These are phyloP conservation scores for Eulimnadia texana DNA, from an alignment of 1,140 invertebrate genomes.

Conservation along the genomic window DNA sequence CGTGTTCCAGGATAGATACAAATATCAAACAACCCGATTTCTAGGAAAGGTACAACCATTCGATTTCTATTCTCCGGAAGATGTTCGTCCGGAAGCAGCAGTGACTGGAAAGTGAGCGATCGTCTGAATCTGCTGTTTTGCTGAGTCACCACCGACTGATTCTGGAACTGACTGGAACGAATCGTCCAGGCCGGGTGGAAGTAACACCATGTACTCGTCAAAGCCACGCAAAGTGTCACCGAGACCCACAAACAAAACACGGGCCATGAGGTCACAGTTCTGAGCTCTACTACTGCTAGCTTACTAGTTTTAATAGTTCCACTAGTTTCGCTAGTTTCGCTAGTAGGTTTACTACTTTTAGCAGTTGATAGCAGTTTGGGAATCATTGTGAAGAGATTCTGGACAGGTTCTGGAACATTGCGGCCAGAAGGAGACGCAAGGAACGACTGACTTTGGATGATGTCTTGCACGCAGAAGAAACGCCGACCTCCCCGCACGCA, in stretches of 20 bases:
- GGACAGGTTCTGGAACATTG: not conserved
- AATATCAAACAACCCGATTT: constrained; percentile 6
- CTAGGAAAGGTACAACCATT: not conserved
- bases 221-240: not conserved
- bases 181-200: constrained; percentile 6
- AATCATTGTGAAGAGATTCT: not conserved
- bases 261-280: constrained; percentile 4
- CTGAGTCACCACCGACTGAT: not conserved
- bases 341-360: too few relatives aligned
- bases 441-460: not conserved
- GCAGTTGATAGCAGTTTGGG: too few relatives aligned
- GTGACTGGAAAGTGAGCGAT: not conserved
- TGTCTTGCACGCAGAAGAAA: not conserved
- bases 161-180: constrained; percentile 1
- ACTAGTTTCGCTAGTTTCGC: too few relatives aligned
- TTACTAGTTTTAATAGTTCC: too few relatives aligned
- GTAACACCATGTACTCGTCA: constrained; percentile 2
- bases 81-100: not conserved
- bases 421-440: not conserved
- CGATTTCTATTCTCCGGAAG: not conserved
- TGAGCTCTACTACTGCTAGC: not conserved
- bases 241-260: not conserved
- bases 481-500: not conserved
- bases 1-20: constrained; percentile 2
- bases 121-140: not conserved